Evolutionary conservation across 1,140 invertebrate species (phyloP).

Genomic region (Dendroctonus ponderosae): DNA sequence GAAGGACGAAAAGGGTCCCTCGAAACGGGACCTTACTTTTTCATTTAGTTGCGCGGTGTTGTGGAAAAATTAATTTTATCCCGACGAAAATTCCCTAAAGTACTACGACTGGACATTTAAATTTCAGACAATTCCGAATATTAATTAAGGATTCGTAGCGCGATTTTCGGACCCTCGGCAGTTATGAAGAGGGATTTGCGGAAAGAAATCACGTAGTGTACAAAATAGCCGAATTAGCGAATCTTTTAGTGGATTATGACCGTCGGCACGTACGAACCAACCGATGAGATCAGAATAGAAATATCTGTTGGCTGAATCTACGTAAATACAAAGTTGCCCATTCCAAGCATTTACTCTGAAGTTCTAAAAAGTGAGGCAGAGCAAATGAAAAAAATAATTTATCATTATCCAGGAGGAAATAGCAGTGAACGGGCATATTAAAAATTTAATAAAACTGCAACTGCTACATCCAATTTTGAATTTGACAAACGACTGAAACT

Average conservation of each 20-base stretch:
- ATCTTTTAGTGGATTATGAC: conserved; percentile 44
- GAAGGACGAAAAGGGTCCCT: conserved; percentile 17
- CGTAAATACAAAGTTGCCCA: too few species aligned
- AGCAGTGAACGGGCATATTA: conserved; percentile 8
- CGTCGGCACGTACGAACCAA: conserved; percentile 37
- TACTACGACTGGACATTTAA: conserved; percentile 24
- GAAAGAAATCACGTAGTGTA: conserved; percentile 47
- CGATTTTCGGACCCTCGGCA: conserved; percentile 32
- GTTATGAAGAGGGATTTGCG: conserved; percentile 44
- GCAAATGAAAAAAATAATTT: conserved; percentile 21
- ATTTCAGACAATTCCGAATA: conserved; percentile 32
- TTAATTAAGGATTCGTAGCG: conserved; percentile 28
- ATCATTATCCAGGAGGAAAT: conserved; percentile 5
- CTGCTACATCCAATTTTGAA: conserved; percentile 27
- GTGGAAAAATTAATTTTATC: conserved; percentile 32
- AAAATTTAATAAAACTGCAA: conserved; percentile 30
- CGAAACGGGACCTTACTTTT: conserved; percentile 17
- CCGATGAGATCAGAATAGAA: too few species aligned
- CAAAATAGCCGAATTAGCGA: conserved; percentile 47
- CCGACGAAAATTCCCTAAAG: conserved; percentile 18
- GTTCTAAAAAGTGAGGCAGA: too few species aligned
- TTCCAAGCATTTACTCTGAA: too few species aligned
- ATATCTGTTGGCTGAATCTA: too few species aligned
- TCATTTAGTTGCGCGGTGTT: conserved; percentile 21
- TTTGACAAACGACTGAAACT: conserved; percentile 32